Evolutionary conservation across 2,888 invertebrate species (phyloP), one percentile per base, ranked within the genome.

Genomic region (Tricholauxania praeusta): DNA sequence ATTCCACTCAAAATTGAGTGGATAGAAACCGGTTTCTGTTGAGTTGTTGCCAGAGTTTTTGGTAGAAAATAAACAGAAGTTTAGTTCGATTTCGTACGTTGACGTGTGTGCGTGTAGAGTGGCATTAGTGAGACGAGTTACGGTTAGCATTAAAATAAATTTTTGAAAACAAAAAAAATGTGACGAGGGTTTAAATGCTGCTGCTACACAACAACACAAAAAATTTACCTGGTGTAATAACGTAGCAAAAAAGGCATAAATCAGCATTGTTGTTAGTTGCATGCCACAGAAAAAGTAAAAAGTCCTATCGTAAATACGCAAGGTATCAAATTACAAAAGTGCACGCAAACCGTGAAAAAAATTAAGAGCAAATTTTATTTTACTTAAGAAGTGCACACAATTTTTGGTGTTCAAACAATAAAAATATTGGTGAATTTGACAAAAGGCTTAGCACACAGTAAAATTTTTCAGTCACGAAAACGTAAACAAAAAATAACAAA

Each of bases 71-170:
- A 39, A 51, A 17, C 12, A 39, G n/a, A 15, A 14, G 17, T 48
- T 70, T 62, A 70, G 69, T 70, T 70, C 60, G 69, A 70, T 32
- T 52, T 70, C 19, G 39, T 70, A 48, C 69, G 62, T 70, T 70
- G 69, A 52, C 52, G 69, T 62, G 52, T 70, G 32, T 19, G 67
- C 4, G 49, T 48, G 48, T 10, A 48, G 62, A 2, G 49, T 17
- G 15, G 39, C 10, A 39, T 39, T 28, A 28, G 10, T 8, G 49
- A n/a, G 62, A 17, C 39, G 15, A 60, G 52, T 69, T 60, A 39
- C 22, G 17, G 47, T 48, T 19, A 19, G 52, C 48, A 63, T n/a
- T 28, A 39, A 52, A 17, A 19, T 69, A 28, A 48, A 51, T 14
- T 19, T 14, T 39, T 8, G 7, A 10, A 39, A 39, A 39, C 1